Base-by-base conservation (phyloP, 2,888 invertebrate species). In the Eupithecia subfuscata region DNA sequence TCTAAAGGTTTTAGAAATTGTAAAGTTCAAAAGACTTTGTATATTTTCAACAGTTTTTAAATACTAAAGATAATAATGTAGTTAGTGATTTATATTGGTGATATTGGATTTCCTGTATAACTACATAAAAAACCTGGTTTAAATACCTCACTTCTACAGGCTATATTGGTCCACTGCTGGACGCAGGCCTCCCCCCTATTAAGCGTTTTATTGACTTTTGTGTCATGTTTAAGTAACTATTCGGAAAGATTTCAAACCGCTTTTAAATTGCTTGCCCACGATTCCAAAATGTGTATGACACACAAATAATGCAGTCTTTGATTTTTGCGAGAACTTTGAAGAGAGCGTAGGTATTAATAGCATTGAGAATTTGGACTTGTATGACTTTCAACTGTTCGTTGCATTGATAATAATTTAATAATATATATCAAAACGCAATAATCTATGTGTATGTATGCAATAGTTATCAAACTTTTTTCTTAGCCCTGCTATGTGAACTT, bases 231-330 rank as follows among this genome's bases (percentile, higher is more conserved):
- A 30, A 30, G 30, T 30, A 30, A 30, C 30, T 30, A 69, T 69
- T 48, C 34, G 65, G 60, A 43, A 75, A 69, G 73, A 69, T 74
- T 69, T 64, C 34, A 30, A 77, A 71, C 63, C 67, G 75, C 76
- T 77, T 78, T 71, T 48, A 67, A 75, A 78, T 74, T 71, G 74
- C 73, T 78, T 71, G 37, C 65, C 25, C 5, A 63, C 11, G 22
- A n/a, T 69, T 30, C 67, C 69, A 30, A 63, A 73, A 75, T 89
- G 89, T 91, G 86, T 87, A 56, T 76, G 73, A 76, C 87, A 87
- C 87, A 89, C 88, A 90, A 56, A 81, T 82, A 87, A 90, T 87
- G 85, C 92, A 92, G 93, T 92, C 90, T 90, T 75, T 79, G 76
- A 63, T 68, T 73, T 81, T 85, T 84, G 84, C 79, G 84, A 86